These are phyloP conservation scores for Ganaspis sp. DNA, from an alignment of 1,140 invertebrate species.

Conservation along the genomic window DNA sequence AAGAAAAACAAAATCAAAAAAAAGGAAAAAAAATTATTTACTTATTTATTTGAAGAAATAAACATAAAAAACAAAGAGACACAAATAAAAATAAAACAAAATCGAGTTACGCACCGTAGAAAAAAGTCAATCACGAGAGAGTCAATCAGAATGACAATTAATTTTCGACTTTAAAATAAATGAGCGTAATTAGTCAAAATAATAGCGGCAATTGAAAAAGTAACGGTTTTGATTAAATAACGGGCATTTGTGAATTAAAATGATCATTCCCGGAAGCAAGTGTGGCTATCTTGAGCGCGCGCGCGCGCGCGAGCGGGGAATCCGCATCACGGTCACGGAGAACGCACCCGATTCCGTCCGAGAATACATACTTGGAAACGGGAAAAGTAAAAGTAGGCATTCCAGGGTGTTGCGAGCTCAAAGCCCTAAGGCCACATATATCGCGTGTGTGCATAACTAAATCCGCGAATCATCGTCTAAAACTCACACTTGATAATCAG, in stretches of 20 bases:
- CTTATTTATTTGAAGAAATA: too few relatives aligned
- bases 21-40: too few relatives aligned
- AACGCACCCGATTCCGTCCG: constrained; percentile 52
- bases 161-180: not conserved
- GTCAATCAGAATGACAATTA: not conserved
- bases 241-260: constrained; percentile 24
- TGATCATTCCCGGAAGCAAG: constrained; percentile 21
- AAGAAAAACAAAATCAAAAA: too few relatives aligned
- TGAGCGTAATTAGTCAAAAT: not conserved
- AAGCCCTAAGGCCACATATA: constrained; percentile 39
- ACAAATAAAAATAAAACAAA: too few relatives aligned
- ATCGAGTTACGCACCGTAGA: too few relatives aligned
- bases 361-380: constrained; percentile 54
- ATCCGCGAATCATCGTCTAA: constrained; percentile 50
- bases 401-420: constrained; percentile 49
- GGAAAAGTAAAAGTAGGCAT: constrained; percentile 66
- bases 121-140: too few relatives aligned
- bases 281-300: not conserved
- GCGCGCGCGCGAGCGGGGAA: constrained; percentile 32
- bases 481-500: too few relatives aligned
- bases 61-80: too few relatives aligned
- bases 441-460: constrained; percentile 48
- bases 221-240: not conserved
- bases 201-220: not conserved
- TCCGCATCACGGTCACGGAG: constrained; percentile 52